Conservation (phyloP, 2,888 invertebrate genomes). For the Xestia ashworthii region DNA sequence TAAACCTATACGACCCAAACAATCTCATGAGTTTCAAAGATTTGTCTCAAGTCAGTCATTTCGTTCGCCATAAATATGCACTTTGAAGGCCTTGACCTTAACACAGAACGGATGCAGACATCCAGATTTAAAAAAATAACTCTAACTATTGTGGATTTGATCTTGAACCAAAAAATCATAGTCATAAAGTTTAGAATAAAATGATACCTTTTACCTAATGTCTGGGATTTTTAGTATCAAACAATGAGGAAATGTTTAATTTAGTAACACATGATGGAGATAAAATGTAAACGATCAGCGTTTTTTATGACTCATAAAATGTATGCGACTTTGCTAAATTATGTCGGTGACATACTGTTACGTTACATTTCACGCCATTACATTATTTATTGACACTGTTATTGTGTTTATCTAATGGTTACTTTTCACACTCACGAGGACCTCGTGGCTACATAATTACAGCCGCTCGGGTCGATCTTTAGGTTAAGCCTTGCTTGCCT, state of each 20-base stretch:
- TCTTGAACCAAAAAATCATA: slow-evolving; percentile 2
- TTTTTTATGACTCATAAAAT: slow-evolving; percentile 23
- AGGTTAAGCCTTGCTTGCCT: too few relatives aligned
- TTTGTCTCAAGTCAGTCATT: not conserved
- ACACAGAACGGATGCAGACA: not conserved
- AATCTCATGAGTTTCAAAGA: not conserved
- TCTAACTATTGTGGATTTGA: not conserved
- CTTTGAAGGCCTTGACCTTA: not conserved
- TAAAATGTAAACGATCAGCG: slow-evolving; percentile 9
- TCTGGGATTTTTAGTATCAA: not conserved
- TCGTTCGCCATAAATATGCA: too few relatives aligned
- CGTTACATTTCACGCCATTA: not conserved
- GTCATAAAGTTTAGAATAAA: not conserved
- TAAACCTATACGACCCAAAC: not conserved
- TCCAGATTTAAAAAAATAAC: not conserved
- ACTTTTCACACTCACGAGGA: not conserved
- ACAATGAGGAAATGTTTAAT: slow-evolving; percentile 36
- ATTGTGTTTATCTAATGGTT: not conserved
- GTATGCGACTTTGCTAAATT: not conserved
- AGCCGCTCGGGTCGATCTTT: too few relatives aligned
- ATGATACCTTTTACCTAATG: not conserved
- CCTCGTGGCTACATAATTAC: too few relatives aligned
- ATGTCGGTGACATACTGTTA: not conserved
- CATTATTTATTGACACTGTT: not conserved
- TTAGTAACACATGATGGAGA: slow-evolving; percentile 23